A percentile compares a stretch with the other conserved stretches of the same genome.
phyloP scores from a whole-genome alignment of 2,888 invertebrate species.

The Bellardia bayeri region DNA sequence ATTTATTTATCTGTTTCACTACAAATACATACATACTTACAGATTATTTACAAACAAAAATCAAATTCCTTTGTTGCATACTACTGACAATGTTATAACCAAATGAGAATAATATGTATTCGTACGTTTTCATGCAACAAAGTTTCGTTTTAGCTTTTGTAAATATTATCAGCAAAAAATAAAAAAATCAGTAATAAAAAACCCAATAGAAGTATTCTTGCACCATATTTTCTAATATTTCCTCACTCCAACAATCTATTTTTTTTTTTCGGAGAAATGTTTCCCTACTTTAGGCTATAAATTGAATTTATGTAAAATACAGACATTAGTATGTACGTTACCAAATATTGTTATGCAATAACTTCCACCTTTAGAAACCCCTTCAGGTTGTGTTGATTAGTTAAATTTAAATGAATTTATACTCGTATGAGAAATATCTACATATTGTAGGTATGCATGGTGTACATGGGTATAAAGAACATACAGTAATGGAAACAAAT shows the following conservation, averaged over 20 bases:
- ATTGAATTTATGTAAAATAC: neutral
- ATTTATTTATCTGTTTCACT: neutral
- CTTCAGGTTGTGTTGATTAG: constrained; percentile 49
- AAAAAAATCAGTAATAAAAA: constrained; percentile 21
- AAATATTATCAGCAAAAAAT: neutral
- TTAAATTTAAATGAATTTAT: constrained; percentile 47
- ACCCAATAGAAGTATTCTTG: neutral
- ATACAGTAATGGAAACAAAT: no score
- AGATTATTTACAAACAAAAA: constrained; percentile 15
- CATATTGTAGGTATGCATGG: neutral
- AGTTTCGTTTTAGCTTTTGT: constrained; percentile 6
- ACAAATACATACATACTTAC: neutral
- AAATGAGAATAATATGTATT: constrained; percentile 1
- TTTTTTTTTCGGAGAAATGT: neutral
- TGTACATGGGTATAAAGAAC: no score
- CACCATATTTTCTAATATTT: neutral
- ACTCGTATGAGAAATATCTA: neutral
- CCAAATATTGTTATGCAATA: constrained; percentile 24
- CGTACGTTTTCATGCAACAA: constrained; percentile 19
- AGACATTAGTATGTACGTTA: neutral
- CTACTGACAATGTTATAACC: neutral
- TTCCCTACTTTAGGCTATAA: constrained; percentile 22
- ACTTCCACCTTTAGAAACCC: constrained; percentile 11
- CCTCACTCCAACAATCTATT: neutral
- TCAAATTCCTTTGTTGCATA: constrained; percentile 23